Evolutionary conservation across 2,888 invertebrate species (phyloP), one percentile per base, ranked within the genome.

Genomic region (Rosalia funebris): DNA sequence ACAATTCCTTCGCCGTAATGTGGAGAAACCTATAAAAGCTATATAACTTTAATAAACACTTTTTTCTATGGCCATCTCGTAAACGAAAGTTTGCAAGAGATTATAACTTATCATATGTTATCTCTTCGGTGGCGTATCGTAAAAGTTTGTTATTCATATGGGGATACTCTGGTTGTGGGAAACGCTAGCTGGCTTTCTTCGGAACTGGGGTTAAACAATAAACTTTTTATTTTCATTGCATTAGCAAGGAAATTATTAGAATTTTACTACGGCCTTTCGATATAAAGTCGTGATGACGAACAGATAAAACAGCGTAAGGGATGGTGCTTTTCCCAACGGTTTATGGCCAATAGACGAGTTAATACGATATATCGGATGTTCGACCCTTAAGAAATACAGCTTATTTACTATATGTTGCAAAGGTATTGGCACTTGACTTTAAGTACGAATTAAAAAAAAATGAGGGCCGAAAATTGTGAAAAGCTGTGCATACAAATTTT

Each of bases 91-190:
- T 61, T 48, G 53, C 42, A 42, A 34, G 48, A 61, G 61, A 61
- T 56, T 52, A 60, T 47, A 53, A 57, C 53, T 57, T 57, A 55
- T 60, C 60, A 60, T 60, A 60, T 55, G 55, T 60, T 55, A 55
- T 60, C 42, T 45, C 54, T 55, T 48, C 55, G 16, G 48, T 31
- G 60, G 54, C 36, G 42, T 20, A 34, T 55, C 54, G 55, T 50
- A 60, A 50, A 60, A 60, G 47, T 60, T 60, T 20, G 44, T 50
- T 32, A 60, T 60, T 44, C 60, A 25, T 60, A 42, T 47, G 60
- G 54, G 55, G 45, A 60, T 60, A 48, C 44, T 45, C 48, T 48
- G 34, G 25, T 47, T 17, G 37, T 17, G 41, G 41, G 42, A 19
- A 41, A 15, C 10, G 15, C 9, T 19, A 10, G 10, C 42, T 12